Evolutionary conservation across 2,797 vertebrate species (phyloP).

Genomic region (Catostomus latipinnis): DNA sequence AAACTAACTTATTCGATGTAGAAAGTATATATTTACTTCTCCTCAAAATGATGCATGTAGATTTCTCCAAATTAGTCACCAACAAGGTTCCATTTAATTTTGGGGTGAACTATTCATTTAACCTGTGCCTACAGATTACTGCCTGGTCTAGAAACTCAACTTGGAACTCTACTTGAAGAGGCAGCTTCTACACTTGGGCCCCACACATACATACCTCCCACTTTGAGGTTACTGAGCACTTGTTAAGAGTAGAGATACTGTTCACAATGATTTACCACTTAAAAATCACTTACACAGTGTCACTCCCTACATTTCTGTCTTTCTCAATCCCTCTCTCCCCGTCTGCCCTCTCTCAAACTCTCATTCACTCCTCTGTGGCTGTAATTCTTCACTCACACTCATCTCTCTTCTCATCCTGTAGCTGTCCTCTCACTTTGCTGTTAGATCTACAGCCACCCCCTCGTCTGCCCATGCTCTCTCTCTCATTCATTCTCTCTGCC

Average conservation of each 20-base stretch:
- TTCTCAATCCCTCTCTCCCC: slow-evolving; percentile 4
- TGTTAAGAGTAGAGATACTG: slow-evolving; percentile 12
- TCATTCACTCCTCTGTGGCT: too few species aligned
- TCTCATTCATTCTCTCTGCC: not conserved
- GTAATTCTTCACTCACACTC: too few species aligned
- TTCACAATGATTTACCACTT: slow-evolving; percentile 38
- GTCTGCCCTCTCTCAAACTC: slow-evolving; percentile 4
- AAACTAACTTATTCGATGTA: too few species aligned
- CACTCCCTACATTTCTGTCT: slow-evolving; percentile 36
- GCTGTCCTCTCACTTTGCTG: slow-evolving; percentile 32
- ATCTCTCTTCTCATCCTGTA: slow-evolving; percentile 7
- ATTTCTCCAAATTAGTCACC: too few species aligned
- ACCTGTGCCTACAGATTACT: not conserved
- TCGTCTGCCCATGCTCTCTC: not conserved
- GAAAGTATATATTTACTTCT: too few species aligned
- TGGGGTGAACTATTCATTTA: not conserved
- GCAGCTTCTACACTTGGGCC: not conserved
- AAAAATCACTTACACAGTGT: slow-evolving; percentile 34
- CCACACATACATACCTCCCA: slow-evolving; percentile 25
- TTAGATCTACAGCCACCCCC: slow-evolving; percentile 26
- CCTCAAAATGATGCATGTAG: too few species aligned
- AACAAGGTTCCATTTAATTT: too few species aligned
- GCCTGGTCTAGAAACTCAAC: slow-evolving; percentile 3
- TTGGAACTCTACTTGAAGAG: not conserved
- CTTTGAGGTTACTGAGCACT: slow-evolving; percentile 14